phyloP scores from a whole-genome alignment of 2,113 vertebrate genomes.

The Crypturellus undulatus region DNA sequence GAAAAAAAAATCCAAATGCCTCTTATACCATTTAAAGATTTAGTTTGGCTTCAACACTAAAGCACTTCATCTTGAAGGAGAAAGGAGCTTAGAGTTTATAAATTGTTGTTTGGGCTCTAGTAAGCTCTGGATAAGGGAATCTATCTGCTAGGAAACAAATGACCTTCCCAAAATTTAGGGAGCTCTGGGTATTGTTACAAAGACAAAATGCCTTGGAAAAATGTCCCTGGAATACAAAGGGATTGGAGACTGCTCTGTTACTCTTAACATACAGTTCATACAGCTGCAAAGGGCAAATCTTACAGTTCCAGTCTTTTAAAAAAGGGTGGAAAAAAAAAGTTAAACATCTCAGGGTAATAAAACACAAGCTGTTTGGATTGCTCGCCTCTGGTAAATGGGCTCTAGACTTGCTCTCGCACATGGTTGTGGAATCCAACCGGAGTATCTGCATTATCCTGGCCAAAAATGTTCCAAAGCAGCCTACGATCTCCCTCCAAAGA shows the following conservation, averaged over 20 bases:
- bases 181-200: conserved; percentile 69
- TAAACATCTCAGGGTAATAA: conserved; percentile 41
- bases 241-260: conserved; percentile 17
- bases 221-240: conserved; percentile 47
- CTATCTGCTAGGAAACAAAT: conserved; percentile 73
- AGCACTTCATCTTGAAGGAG: conserved; percentile 66
- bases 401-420: not conserved
- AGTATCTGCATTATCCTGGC: not conserved
- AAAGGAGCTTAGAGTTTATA: conserved; percentile 70
- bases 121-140: conserved; percentile 69
- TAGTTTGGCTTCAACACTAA: conserved; percentile 71
- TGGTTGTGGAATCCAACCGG: not conserved
- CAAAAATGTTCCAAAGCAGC: not conserved
- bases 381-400: not conserved
- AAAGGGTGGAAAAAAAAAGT: conserved; percentile 24
- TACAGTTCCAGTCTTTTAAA: not conserved
- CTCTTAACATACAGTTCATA: conserved; percentile 44
- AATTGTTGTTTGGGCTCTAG: conserved; percentile 67
- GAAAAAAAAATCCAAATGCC: conserved; percentile 75
- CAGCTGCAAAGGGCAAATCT: conserved; percentile 54
- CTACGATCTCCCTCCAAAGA: rapidly evolving
- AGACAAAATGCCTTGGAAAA: conserved; percentile 63
- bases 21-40: conserved; percentile 80
- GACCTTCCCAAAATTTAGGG: conserved; percentile 64
- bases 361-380: conserved; percentile 17